Evolutionary conservation across 35 echinoderm and acorn worm species (phyloP).

Genomic region (Anneissia japonica): DNA sequence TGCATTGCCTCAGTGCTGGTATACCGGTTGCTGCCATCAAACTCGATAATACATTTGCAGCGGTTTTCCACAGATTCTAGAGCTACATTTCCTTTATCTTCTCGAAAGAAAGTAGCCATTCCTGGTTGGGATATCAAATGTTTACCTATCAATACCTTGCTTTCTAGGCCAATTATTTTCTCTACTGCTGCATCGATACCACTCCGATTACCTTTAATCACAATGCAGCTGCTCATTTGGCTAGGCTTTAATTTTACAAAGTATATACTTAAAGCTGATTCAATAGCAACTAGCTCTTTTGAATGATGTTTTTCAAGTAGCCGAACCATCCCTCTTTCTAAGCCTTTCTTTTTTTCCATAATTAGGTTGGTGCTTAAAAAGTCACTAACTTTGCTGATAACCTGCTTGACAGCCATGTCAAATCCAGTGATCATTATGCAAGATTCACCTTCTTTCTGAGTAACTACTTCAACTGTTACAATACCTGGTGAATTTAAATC

Average conservation of each 20-base stretch:
- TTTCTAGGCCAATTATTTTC: background rate
- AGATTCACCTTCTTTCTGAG: background rate
- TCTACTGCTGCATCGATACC: constrained; percentile 6
- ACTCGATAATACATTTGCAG: constrained; percentile 24
- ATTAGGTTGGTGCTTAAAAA: constrained; percentile 15
- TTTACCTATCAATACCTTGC: background rate
- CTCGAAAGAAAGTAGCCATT: constrained; percentile 23
- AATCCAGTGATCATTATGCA: constrained; percentile 18
- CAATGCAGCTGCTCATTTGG: background rate
- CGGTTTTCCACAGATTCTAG: constrained; percentile 10
- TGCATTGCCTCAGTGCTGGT: background rate
- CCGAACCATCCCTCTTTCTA: background rate
- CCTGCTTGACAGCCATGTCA: background rate
- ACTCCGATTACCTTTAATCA: constrained; percentile 8
- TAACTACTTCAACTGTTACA: background rate
- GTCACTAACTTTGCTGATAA: background rate
- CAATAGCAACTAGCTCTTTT: background rate
- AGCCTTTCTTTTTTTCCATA: background rate
- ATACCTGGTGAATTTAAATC: background rate
- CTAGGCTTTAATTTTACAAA: background rate
- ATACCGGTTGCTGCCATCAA: background rate
- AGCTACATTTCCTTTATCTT: constrained; percentile 23
- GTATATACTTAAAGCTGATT: background rate
- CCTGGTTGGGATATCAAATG: constrained; percentile 35
- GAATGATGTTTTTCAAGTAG: background rate